Evolutionary conservation across 1,140 invertebrate genomes (phyloP), one percentile per base, ranked within the genome.

Genomic region (Hormaphis cornu): DNA sequence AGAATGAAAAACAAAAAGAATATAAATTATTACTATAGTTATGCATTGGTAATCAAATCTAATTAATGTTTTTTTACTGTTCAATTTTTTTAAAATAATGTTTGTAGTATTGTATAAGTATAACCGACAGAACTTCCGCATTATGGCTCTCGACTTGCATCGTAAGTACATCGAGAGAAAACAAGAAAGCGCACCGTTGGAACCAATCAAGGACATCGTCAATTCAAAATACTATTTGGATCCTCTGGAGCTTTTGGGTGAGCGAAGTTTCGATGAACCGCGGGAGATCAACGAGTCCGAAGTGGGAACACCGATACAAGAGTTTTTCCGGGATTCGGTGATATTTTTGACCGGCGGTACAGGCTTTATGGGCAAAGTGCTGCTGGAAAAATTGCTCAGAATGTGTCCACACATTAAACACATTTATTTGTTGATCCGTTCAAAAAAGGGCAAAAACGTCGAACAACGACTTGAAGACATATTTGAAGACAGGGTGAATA

Each of bases 351-450:
- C 77, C 2, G 78, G 77, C 14, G 78, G 74, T 4, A 85, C 88
- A 1, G 89, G 89, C 30, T 93, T 93, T 75, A 83, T 93, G 78
- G 91, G 91, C 0, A 93, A 93, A 79, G 85, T 89, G 0, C 78
- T 93, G n/a, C 81, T 91, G 1, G 90, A 93, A 79, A 93, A 93
- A 74, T 76, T 93, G 1, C 77, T 93, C 4, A 81, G 89, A 72
- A 87, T 85, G 1, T 93, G 89, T 78, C 83, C 86, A 0, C 84
- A 85, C 7, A 70, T 94, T 3, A 80, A 82, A 46, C 83, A 81
- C 50, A 85, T 93, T 63, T 94, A 89, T 75, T 69, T 91, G 10
- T 76, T 93, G 9, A 80, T 93, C 71, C 78, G 90, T 69, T 82
- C 82, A 0, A 92, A 91, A 75, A 86, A 84, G 69, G 84, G 84